Evolutionary conservation across 2,888 invertebrate species (phyloP).

Genomic region (Lissonota sp.): DNA sequence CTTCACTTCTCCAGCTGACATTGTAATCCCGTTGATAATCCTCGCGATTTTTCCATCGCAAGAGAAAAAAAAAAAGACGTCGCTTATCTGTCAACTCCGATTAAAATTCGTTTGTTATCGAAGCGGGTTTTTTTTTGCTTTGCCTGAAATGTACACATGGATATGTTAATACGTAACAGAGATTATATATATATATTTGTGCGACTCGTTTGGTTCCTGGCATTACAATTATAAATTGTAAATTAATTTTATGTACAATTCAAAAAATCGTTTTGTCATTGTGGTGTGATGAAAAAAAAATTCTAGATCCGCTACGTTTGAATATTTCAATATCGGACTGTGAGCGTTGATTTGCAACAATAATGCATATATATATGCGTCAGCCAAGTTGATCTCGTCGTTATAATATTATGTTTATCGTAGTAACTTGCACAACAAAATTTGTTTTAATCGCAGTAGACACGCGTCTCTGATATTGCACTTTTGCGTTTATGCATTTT

Average conservation of each 20-base stretch:
- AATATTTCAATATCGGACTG: conserved; percentile 43
- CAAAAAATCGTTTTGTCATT: conserved; percentile 10
- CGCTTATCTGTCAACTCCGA: background rate
- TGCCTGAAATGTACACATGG: conserved; percentile 1
- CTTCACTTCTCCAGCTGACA: conserved; percentile 85
- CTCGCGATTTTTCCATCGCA: background rate
- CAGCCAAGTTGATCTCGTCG: background rate
- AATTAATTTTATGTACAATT: conserved; percentile 49
- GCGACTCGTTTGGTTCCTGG: conserved; percentile 52
- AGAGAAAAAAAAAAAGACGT: background rate
- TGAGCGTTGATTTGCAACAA: conserved; percentile 22
- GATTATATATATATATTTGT: conserved; percentile 55
- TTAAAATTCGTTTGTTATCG: conserved; percentile 33
- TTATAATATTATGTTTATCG: conserved; percentile 32
- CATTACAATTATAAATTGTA: conserved; percentile 45
- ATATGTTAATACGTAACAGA: conserved; percentile 13
- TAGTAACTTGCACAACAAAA: conserved; percentile 56
- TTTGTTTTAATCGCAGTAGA: conserved; percentile 30
- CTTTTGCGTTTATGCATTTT: conserved; percentile 24
- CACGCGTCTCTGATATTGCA: conserved; percentile 57
- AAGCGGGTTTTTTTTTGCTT: background rate
- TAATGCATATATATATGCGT: conserved; percentile 52
- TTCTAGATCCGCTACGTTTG: conserved; percentile 30
- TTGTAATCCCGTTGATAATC: conserved; percentile 38
- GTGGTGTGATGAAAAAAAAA: conserved; percentile 12